phyloP scores from a whole-genome alignment of 2,888 invertebrate species.

The Steinernema hermaphroditum region DNA sequence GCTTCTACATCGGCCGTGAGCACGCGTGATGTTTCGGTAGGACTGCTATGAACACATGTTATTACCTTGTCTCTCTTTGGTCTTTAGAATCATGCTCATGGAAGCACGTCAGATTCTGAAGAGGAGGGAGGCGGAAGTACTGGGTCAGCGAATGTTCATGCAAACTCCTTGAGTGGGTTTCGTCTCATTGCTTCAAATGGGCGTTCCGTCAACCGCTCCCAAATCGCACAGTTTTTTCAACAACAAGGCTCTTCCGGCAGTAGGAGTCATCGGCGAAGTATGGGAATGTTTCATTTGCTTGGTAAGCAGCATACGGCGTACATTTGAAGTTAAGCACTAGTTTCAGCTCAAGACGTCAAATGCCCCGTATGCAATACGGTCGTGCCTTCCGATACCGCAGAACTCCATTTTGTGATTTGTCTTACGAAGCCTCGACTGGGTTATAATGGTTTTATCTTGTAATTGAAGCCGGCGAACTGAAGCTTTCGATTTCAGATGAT shows the following conservation, averaged over 20 bases:
- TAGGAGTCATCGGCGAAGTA: conserved; percentile 4
- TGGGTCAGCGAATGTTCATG: background rate
- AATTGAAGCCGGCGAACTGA: background rate
- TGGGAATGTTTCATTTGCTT: conserved; percentile 35
- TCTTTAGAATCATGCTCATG: conserved; percentile 9
- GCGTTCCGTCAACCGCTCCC: conserved; percentile 19
- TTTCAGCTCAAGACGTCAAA: conserved; percentile 79
- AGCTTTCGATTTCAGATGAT: conserved; percentile 80
- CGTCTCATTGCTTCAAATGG: conserved; percentile 25
- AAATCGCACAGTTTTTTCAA: conserved; percentile 23
- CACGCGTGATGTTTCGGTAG: conserved; percentile 15
- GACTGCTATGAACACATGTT: background rate
- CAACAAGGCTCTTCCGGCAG: conserved; percentile 11
- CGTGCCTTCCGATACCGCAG: conserved; percentile 96
- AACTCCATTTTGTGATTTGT: conserved; percentile 98
- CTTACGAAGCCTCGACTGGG: conserved; percentile 96
- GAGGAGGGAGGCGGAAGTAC: conserved; percentile 26
- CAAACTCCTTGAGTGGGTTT: conserved; percentile 6
- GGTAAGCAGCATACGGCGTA: conserved; percentile 25
- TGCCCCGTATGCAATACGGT: conserved; percentile 98
- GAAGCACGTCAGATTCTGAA: conserved; percentile 32
- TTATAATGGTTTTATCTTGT: conserved; percentile 80
- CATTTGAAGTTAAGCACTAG: background rate
- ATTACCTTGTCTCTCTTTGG: background rate
- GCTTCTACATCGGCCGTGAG: conserved; percentile 20